These are phyloP conservation scores for Carduelis carduelis DNA, from an alignment of 2,797 vertebrate species.

Conservation along the genomic window DNA sequence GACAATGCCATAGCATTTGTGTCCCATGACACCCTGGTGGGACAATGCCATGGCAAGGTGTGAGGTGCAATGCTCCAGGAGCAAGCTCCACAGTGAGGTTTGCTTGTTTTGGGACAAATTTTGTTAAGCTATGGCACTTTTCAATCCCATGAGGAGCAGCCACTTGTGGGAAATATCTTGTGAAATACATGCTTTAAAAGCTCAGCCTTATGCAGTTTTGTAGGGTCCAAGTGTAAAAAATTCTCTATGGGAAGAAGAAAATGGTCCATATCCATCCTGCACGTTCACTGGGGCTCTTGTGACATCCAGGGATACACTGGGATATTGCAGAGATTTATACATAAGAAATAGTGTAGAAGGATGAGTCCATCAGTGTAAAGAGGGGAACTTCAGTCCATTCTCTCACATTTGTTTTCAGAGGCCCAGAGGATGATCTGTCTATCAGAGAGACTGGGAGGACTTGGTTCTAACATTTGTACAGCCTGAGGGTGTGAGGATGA, in stretches of 20 bases:
- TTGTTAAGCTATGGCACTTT: background rate
- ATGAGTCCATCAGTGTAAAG: background rate
- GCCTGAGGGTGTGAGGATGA: background rate
- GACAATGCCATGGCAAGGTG: fast-evolving
- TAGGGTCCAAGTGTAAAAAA: background rate
- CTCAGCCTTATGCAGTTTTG: background rate
- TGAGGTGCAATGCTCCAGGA: background rate
- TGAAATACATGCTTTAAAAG: background rate
- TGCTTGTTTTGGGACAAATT: background rate
- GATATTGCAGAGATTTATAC: background rate
- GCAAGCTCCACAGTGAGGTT: background rate
- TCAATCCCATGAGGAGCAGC: background rate
- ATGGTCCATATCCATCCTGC: background rate
- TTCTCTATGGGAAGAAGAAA: background rate
- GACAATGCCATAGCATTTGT: fast-evolving
- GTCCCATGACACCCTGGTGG: background rate
- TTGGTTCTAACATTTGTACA: background rate
- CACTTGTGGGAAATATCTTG: background rate
- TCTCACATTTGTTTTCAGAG: background rate
- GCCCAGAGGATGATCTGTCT: background rate
- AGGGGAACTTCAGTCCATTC: background rate
- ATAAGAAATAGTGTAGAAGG: background rate
- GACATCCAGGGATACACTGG: background rate
- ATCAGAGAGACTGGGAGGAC: background rate
- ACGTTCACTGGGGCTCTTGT: fast-evolving